Conservation (phyloP, 2,797 vertebrate species). For the Odontamblyopus lacepedii region DNA sequence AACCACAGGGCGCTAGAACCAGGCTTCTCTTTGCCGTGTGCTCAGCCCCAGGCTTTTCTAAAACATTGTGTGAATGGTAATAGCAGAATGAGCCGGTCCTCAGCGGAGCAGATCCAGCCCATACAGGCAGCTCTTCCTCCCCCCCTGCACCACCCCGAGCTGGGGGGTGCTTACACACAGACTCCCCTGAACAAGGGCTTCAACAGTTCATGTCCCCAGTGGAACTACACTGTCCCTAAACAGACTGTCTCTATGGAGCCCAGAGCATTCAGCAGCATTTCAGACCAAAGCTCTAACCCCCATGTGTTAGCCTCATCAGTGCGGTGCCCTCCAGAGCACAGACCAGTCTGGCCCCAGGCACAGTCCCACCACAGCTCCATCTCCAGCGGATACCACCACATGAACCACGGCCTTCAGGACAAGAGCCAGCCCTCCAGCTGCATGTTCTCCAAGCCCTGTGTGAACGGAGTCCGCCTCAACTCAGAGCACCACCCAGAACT, state of each 20-base stretch:
- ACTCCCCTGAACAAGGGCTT: conserved; percentile 20
- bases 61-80: conserved; percentile 14
- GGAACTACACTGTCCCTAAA: conserved; percentile 40
- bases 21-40: conserved; percentile 15
- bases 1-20: background rate
- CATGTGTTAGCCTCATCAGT: background rate
- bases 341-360: conserved; percentile 46
- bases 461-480: conserved; percentile 37
- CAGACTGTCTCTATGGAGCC: conserved; percentile 13
- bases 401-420: conserved; percentile 25
- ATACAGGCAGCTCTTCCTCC: conserved; percentile 46
- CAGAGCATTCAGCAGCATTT: conserved; percentile 49
- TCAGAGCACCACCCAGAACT: conserved; percentile 2
- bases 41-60: conserved; percentile 41
- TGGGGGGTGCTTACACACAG: conserved; percentile 36
- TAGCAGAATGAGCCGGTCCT: conserved; percentile 13
- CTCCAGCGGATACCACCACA: conserved; percentile 39
- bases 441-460: conserved; percentile 51
- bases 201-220: conserved; percentile 45
- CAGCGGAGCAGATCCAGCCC: conserved; percentile 28
- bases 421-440: conserved; percentile 43
- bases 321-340: conserved; percentile 43
- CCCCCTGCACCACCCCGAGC: conserved; percentile 35
- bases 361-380: conserved; percentile 31
- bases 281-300: conserved; percentile 23